Percentiles rank a stretch among this genome's conserved stretches.
Evolutionary conservation across 2,888 invertebrate species (phyloP).

Genomic region (Tenthredo distinguenda): DNA sequence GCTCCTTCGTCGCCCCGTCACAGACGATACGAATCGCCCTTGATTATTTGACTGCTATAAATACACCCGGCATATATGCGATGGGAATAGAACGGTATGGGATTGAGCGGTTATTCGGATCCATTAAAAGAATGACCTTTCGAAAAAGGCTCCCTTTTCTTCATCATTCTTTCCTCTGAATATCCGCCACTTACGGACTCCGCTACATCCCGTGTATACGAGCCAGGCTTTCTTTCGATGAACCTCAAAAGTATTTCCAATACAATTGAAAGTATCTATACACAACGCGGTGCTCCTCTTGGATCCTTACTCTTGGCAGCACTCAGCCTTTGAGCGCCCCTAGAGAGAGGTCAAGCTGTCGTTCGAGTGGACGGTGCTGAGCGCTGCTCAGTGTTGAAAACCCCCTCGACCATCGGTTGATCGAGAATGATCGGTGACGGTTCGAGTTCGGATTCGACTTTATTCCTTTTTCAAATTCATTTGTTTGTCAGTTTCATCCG

Average conservation of each 20-base stretch:
- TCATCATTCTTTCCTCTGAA: background rate
- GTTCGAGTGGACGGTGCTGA: conserved; percentile 19
- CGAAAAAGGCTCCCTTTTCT: background rate
- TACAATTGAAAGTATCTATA: conserved; percentile 46
- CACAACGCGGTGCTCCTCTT: conserved; percentile 32
- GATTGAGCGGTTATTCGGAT: background rate
- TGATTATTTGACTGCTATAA: conserved; percentile 16
- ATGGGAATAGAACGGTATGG: background rate
- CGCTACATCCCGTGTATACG: background rate
- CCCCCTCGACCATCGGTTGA: conserved; percentile 6
- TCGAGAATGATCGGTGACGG: conserved; percentile 32
- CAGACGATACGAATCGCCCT: background rate
- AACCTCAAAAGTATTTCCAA: conserved; percentile 35
- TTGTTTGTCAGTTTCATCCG: background rate
- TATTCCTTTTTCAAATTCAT: background rate
- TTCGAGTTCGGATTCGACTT: background rate
- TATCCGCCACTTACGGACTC: background rate
- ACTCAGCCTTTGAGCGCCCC: conserved; percentile 35
- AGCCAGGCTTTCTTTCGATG: background rate
- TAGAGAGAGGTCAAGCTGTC: conserved; percentile 45
- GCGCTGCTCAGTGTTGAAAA: conserved; percentile 20
- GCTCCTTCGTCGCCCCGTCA: background rate
- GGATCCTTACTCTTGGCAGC: conserved; percentile 34
- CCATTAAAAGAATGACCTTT: background rate
- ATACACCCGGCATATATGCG: background rate